These are phyloP conservation scores for Propithecus coquereli DNA, from an alignment of 2,113 vertebrate species.

Conservation along the genomic window DNA sequence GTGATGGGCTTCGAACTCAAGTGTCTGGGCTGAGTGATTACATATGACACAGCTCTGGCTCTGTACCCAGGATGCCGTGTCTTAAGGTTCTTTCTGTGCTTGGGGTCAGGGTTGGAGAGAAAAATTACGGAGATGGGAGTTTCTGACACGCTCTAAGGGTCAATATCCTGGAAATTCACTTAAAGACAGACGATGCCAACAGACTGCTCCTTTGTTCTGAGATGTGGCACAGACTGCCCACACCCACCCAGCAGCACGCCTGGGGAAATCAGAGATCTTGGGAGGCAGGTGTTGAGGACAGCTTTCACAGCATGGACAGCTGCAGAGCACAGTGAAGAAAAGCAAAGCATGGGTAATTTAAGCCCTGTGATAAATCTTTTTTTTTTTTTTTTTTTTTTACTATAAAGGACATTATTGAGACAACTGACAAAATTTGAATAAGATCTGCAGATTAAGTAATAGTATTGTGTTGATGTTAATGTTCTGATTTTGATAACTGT, in stretches of 20 bases:
- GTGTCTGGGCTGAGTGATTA: not conserved
- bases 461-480: not conserved
- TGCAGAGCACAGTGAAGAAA: not conserved
- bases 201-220: not conserved
- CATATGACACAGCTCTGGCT: not conserved
- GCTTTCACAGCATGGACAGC: not conserved
- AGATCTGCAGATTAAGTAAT: not conserved
- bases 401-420: not conserved
- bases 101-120: not conserved
- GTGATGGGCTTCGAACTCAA: not conserved
- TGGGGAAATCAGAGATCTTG: not conserved
- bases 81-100: not conserved
- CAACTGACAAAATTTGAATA: not conserved
- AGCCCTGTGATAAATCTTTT: not conserved
- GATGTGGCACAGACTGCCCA: not conserved
- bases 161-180: not conserved
- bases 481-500: not conserved
- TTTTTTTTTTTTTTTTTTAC: not conserved
- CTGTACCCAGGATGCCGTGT: not conserved
- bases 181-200: not conserved
- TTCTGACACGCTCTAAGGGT: not conserved
- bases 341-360: too few relatives aligned
- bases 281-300: not conserved
- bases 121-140: not conserved
- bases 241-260: not conserved